phyloP scores from a whole-genome alignment of 2,888 invertebrate species.

The Ichneumoninae sp. region DNA sequence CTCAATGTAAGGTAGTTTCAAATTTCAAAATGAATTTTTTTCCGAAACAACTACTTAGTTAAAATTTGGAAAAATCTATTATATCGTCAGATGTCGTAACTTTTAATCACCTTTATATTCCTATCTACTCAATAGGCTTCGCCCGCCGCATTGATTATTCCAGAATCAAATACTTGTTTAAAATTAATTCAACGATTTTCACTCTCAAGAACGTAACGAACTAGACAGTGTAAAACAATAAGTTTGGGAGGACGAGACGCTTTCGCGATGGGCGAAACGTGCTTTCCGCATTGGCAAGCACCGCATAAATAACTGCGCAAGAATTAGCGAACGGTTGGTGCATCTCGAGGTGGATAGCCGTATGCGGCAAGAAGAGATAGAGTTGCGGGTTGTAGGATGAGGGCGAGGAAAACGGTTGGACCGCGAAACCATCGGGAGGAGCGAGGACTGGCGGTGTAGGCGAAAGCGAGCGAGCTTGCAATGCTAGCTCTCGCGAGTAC shows the following conservation, averaged over 20 bases:
- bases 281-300: constrained; percentile 66
- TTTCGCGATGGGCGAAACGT: constrained; percentile 26
- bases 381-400: constrained; percentile 35
- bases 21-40: no score
- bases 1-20: neutral
- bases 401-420: constrained; percentile 53
- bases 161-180: neutral
- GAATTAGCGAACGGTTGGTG: constrained; percentile 70
- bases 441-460: constrained; percentile 50
- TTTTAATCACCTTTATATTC: neutral
- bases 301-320: constrained; percentile 69
- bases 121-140: neutral
- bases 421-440: constrained; percentile 59
- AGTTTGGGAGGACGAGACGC: neutral
- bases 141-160: neutral
- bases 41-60: neutral
- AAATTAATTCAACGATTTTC: neutral
- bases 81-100: neutral
- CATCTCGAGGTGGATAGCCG: constrained; percentile 59
- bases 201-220: constrained; percentile 9
- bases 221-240: neutral
- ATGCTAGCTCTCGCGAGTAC: constrained; percentile 67
- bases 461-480: constrained; percentile 65
- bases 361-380: constrained; percentile 34
- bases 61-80: neutral